Evolutionary conservation across 2,797 vertebrate genomes (phyloP).

Genomic region (Oreochromis mossambicus): DNA sequence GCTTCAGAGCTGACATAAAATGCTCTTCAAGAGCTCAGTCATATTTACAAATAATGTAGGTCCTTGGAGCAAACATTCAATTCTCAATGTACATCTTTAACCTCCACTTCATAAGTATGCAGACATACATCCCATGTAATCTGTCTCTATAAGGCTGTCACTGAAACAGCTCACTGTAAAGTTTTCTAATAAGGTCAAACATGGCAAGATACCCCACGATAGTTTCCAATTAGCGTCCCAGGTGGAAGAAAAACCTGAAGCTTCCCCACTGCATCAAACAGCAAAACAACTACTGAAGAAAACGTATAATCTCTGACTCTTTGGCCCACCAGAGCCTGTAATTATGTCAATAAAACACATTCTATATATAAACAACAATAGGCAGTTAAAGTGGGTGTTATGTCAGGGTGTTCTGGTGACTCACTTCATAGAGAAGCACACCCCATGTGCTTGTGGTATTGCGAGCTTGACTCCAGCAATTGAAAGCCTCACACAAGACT

Average conservation of each 20-base stretch:
- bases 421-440: slow-evolving; percentile 45
- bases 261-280: not conserved
- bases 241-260: not conserved
- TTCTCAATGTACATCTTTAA: not conserved
- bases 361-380: slow-evolving; percentile 74
- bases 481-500: slow-evolving; percentile 10
- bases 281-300: slow-evolving; percentile 21
- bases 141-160: not conserved
- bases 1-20: not conserved
- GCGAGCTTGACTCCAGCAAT: slow-evolving; percentile 6
- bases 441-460: slow-evolving; percentile 12
- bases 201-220: not conserved
- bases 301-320: slow-evolving; percentile 50
- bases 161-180: not conserved
- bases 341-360: slow-evolving; percentile 67
- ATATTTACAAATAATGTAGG: not conserved
- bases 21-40: not conserved
- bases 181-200: not conserved
- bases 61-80: not conserved
- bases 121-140: not conserved
- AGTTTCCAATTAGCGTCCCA: not conserved
- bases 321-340: slow-evolving; percentile 32
- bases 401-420: slow-evolving; percentile 57
- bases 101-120: not conserved
- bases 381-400: slow-evolving; percentile 64